Evolutionary conservation across 2,113 vertebrate genomes (phyloP).

Genomic region (Gallinago jamesoni): DNA sequence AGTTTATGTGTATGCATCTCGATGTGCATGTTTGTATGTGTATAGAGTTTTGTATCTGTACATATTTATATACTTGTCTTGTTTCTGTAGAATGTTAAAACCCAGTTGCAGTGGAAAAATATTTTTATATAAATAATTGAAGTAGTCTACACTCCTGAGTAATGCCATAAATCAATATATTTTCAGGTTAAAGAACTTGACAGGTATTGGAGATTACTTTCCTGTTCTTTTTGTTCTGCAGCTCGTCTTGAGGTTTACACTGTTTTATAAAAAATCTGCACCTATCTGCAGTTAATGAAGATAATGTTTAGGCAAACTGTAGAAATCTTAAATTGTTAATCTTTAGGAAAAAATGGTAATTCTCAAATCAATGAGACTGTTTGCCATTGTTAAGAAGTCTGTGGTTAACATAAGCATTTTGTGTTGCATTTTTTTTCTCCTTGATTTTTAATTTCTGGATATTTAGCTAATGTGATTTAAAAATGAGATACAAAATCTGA

Average conservation of each 20-base stretch:
- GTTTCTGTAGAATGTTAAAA: background rate
- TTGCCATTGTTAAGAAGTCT: background rate
- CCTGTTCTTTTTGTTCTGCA: background rate
- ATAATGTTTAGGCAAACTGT: background rate
- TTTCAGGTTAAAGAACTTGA: background rate
- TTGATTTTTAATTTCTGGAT: background rate
- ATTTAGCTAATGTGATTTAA: background rate
- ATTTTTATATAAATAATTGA: background rate
- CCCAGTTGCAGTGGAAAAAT: background rate
- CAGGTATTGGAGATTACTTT: background rate
- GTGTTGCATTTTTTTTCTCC: background rate
- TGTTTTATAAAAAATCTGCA: background rate
- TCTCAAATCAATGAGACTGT: background rate
- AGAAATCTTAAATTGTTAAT: background rate
- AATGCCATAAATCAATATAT: background rate
- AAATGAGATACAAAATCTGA: background rate
- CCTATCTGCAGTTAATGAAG: background rate
- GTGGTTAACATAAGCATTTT: background rate
- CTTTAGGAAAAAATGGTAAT: background rate
- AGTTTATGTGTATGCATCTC: background rate
- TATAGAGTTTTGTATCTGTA: background rate
- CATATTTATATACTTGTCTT: background rate
- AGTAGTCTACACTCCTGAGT: background rate
- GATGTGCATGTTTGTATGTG: background rate
- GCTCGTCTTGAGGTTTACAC: background rate